A percentile compares a stretch with the other conserved stretches of the same genome.
Evolutionary conservation across 2,797 vertebrate species (phyloP).

Genomic region (Danio tinwini): DNA sequence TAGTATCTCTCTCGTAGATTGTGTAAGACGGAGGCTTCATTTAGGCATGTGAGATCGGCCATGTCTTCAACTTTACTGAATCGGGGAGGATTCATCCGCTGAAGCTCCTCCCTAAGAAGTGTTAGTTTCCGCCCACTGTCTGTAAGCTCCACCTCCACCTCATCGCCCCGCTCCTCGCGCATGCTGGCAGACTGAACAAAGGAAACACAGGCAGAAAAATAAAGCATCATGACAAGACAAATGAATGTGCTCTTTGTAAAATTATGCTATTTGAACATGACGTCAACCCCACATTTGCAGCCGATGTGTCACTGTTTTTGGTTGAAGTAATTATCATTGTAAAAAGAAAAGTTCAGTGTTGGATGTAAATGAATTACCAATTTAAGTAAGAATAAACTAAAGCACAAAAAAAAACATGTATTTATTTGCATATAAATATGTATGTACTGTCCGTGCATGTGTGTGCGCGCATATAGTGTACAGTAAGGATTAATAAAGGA

Average conservation of each 20-base stretch:
- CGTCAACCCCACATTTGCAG: neutral
- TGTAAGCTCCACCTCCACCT: conserved; percentile 90
- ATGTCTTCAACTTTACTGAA: conserved; percentile 96
- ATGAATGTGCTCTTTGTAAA: neutral
- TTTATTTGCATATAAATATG: no score
- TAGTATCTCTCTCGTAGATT: conserved; percentile 92
- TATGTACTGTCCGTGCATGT: no score
- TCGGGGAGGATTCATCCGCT: conserved; percentile 94
- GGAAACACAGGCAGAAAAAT: conserved; percentile 21
- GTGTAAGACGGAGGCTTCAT: conserved; percentile 92
- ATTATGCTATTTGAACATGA: neutral
- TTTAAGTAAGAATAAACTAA: no score
- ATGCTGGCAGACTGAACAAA: conserved; percentile 83
- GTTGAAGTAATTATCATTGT: conserved; percentile 1
- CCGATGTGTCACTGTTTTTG: neutral
- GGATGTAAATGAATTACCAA: neutral
- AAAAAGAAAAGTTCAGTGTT: neutral
- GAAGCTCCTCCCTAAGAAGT: conserved; percentile 88
- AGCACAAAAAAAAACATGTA: no score
- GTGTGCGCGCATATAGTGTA: no score
- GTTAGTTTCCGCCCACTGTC: conserved; percentile 84
- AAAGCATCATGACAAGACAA: neutral
- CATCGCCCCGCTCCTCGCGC: conserved; percentile 85
- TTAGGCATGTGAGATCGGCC: conserved; percentile 94
- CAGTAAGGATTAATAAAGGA: no score